Evolutionary conservation across 2,888 invertebrate genomes (phyloP).

Genomic region (Venustoraphidia nigricollis): DNA sequence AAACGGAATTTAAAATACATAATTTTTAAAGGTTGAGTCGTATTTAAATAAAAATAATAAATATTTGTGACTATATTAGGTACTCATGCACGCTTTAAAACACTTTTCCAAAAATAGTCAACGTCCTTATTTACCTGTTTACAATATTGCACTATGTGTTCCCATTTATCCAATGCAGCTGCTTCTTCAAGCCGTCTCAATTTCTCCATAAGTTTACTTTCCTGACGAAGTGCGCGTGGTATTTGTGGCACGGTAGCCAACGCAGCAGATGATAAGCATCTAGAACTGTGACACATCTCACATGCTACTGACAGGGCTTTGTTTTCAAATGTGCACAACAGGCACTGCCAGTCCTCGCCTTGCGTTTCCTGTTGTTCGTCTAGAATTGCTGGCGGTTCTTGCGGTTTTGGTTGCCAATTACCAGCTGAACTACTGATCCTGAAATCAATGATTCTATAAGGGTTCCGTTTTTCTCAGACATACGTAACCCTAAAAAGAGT

Average conservation of each 20-base stretch:
- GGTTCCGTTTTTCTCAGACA: too few species aligned
- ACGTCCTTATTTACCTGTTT: too few species aligned
- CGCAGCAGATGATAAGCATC: conserved; percentile 9
- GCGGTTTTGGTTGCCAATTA: neutral
- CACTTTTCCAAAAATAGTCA: too few species aligned
- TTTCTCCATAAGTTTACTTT: conserved; percentile 72
- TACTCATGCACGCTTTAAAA: too few species aligned
- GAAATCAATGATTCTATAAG: too few species aligned
- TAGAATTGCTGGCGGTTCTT: neutral
- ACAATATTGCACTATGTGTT: conserved; percentile 80
- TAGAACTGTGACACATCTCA: conserved; percentile 52
- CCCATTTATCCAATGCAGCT: conserved; percentile 80
- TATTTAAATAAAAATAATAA: too few species aligned
- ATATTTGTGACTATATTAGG: too few species aligned
- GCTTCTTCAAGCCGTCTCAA: conserved; percentile 69
- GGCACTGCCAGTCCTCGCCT: conserved; percentile 53
- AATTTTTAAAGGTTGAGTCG: too few species aligned
- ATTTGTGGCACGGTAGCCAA: conserved; percentile 27
- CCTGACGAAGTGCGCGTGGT: conserved; percentile 38
- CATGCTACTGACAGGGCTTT: conserved; percentile 37
- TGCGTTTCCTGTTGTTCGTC: conserved; percentile 12
- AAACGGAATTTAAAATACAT: too few species aligned
- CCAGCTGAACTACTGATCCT: too few species aligned
- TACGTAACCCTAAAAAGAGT: too few species aligned
- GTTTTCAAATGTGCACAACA: conserved; percentile 70